A percentile compares a stretch with the other conserved stretches of the same genome.
Evolutionary conservation across 2,797 vertebrate genomes (phyloP).

Genomic region (Acrossocheilus wenchowensis): DNA sequence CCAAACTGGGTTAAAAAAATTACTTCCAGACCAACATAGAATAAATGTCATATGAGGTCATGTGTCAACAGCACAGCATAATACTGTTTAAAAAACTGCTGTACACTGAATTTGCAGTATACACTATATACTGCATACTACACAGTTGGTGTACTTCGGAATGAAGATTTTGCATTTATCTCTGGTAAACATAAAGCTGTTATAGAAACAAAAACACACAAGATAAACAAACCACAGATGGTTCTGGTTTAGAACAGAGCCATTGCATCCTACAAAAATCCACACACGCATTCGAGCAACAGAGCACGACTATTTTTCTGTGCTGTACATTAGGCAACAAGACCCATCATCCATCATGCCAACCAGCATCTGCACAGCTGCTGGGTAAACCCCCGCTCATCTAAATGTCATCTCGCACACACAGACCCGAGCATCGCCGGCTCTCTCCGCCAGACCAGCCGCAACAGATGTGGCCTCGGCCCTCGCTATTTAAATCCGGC

Average conservation of each 20-base stretch:
- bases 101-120: not conserved
- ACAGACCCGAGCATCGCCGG: conserved; percentile 29
- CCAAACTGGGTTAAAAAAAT: too few species aligned
- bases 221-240: not conserved
- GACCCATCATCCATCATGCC: conserved; percentile 55
- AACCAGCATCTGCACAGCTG: conserved; percentile 50
- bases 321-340: conserved; percentile 49
- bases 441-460: conserved; percentile 33
- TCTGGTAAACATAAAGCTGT: not conserved
- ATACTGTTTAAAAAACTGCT: not conserved
- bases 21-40: not conserved
- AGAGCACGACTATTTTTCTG: conserved; percentile 44
- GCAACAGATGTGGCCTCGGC: conserved; percentile 52
- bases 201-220: not conserved
- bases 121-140: not conserved
- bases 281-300: conserved; percentile 16
- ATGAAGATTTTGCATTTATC: not conserved
- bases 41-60: not conserved
- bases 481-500: conserved; percentile 40
- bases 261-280: conserved; percentile 39
- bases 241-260: not conserved
- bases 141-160: not conserved
- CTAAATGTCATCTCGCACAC: conserved; percentile 58
- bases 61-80: not conserved
- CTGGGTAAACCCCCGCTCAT: conserved; percentile 58